phyloP scores from a whole-genome alignment of 2,888 invertebrate species.

The Ctenicera cuprea region DNA sequence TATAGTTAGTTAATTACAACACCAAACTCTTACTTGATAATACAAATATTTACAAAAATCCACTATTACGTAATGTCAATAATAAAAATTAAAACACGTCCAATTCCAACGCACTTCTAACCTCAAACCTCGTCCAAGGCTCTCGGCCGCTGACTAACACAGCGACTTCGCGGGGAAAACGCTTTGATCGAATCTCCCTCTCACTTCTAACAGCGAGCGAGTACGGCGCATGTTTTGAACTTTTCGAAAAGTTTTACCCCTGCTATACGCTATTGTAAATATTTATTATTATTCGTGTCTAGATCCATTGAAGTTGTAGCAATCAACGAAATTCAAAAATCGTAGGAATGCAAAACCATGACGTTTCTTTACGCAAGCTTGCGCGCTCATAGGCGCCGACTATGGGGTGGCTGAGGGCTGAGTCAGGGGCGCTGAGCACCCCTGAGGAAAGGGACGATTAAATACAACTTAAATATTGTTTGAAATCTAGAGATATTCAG shows the following conservation, averaged over 20 bases:
- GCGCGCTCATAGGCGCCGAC: no score
- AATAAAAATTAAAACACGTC: slow-evolving; percentile 45
- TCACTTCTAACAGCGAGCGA: slow-evolving; percentile 35
- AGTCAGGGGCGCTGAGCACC: no score
- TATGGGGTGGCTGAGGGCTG: no score
- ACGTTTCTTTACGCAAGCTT: no score
- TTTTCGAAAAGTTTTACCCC: slow-evolving; percentile 36
- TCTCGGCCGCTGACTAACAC: slow-evolving; percentile 50
- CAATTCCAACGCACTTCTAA: slow-evolving; percentile 30
- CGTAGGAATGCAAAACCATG: no score
- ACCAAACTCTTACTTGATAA: slow-evolving; percentile 34
- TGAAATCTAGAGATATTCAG: no score
- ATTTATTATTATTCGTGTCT: slow-evolving; percentile 11
- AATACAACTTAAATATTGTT: no score
- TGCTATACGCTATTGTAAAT: slow-evolving; percentile 12
- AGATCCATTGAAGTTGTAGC: no score
- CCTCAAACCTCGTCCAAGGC: slow-evolving; percentile 30
- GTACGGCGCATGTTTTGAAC: slow-evolving; percentile 44
- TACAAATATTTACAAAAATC: slow-evolving; percentile 37
- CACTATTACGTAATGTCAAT: slow-evolving; percentile 43
- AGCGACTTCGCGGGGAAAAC: slow-evolving; percentile 50
- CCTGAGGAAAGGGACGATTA: no score
- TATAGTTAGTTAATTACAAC: slow-evolving; percentile 28
- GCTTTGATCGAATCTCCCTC: slow-evolving; percentile 54
- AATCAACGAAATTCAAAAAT: no score